These are phyloP conservation scores for Oxyscelio sp. DNA, from an alignment of 2,888 invertebrate genomes.

Conservation along the genomic window DNA sequence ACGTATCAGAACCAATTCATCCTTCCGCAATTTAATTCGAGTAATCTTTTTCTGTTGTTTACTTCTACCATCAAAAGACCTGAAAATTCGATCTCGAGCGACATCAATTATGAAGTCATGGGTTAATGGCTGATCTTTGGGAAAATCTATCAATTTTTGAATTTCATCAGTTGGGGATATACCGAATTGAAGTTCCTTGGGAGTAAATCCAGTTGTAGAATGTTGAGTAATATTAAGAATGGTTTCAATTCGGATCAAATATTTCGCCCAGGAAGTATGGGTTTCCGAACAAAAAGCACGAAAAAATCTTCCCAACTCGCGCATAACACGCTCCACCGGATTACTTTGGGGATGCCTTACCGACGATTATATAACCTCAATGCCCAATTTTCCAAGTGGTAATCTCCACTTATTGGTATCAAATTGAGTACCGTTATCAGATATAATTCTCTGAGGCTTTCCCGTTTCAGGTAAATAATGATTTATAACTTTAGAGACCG, in stretches of 20 bases:
- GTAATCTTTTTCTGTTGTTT: neutral
- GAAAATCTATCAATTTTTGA: neutral
- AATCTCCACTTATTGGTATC: neutral
- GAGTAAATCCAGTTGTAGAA: neutral
- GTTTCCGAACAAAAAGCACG: neutral
- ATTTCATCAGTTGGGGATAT: neutral
- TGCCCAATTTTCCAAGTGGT: neutral
- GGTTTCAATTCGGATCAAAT: neutral
- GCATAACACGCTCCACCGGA: too few species aligned
- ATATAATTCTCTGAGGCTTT: neutral
- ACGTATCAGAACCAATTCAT: too few species aligned
- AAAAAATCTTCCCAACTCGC: too few species aligned
- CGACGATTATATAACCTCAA: neutral
- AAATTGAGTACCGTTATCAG: too few species aligned
- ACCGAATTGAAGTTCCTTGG: conserved; percentile 2
- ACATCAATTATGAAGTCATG: neutral
- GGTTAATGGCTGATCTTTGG: neutral
- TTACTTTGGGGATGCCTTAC: too few species aligned
- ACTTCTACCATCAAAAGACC: neutral
- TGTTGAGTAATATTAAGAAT: neutral
- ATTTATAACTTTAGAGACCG: neutral
- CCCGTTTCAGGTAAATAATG: neutral
- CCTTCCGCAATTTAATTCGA: neutral
- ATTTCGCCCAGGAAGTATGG: conserved; percentile 1
- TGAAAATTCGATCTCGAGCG: neutral